These are phyloP conservation scores for Ispidina picta DNA, from an alignment of 2,797 vertebrate genomes.

Conservation along the genomic window DNA sequence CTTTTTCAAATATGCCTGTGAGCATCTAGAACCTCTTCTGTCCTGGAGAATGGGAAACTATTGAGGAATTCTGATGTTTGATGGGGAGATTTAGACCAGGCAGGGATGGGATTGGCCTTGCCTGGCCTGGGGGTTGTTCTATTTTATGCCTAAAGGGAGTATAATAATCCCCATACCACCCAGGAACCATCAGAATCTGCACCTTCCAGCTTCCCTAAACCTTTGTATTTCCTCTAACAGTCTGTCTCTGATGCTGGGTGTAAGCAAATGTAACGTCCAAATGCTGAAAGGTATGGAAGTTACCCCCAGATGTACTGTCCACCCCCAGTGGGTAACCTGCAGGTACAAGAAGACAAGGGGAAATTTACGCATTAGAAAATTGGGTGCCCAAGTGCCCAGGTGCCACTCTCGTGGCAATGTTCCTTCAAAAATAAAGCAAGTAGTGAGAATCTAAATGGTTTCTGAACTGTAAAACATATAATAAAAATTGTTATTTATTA, in stretches of 20 bases:
- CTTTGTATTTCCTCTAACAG: background rate
- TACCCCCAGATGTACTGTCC: background rate
- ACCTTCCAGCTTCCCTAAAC: background rate
- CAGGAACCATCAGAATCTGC: background rate
- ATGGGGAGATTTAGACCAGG: background rate
- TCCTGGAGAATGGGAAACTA: background rate
- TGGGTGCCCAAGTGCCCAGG: background rate
- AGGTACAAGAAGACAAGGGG: background rate
- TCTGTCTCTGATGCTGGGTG: background rate
- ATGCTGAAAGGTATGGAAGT: background rate
- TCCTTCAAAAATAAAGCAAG: background rate
- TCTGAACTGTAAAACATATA: background rate
- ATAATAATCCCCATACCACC: background rate
- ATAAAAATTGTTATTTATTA: slow-evolving; percentile 41
- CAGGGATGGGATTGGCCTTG: background rate
- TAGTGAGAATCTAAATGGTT: background rate
- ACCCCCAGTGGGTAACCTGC: background rate
- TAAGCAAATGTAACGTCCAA: background rate
- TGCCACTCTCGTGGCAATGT: background rate
- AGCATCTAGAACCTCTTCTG: background rate
- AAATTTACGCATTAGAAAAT: background rate
- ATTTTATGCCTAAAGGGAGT: background rate
- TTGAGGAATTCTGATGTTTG: background rate
- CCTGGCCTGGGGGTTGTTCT: background rate
- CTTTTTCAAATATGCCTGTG: background rate